Conservation (phyloP, 2,797 vertebrate species). For the Monodelphis domestica region DNA sequence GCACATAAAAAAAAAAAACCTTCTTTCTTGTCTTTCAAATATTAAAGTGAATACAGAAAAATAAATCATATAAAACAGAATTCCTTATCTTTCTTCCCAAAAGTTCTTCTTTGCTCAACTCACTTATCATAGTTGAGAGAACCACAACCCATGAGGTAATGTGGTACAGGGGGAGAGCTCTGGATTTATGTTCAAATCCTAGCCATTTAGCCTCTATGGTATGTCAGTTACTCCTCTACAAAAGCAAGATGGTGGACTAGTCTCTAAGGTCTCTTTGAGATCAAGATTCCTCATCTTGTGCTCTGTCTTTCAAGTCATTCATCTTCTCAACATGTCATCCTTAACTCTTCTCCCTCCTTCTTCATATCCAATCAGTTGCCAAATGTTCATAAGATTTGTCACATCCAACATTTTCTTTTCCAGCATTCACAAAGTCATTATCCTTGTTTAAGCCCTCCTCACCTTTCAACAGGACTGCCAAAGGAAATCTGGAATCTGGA, state of each 20-base stretch:
- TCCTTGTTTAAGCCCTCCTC: background rate
- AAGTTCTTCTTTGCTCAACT: background rate
- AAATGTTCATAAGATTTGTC: background rate
- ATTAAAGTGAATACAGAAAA: background rate
- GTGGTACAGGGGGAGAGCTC: background rate
- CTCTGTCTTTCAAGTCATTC: background rate
- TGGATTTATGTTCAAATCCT: background rate
- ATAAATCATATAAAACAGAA: background rate
- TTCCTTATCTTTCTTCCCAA: background rate
- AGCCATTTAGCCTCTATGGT: background rate
- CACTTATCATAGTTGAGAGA: background rate
- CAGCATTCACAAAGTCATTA: background rate
- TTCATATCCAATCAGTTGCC: background rate
- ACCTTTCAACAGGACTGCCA: too few species aligned
- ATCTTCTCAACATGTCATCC: background rate
- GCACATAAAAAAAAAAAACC: background rate
- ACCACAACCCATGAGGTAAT: background rate
- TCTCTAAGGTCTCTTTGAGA: background rate
- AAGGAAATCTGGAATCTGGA: background rate
- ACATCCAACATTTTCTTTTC: background rate
- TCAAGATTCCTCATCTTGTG: background rate
- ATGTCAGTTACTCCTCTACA: too few species aligned
- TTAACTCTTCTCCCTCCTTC: background rate
- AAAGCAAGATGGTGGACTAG: too few species aligned
- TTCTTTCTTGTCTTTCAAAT: conserved; percentile 25